Conservation (phyloP, 2,888 invertebrate genomes). For the Liopterus haemorrhoidalis region DNA sequence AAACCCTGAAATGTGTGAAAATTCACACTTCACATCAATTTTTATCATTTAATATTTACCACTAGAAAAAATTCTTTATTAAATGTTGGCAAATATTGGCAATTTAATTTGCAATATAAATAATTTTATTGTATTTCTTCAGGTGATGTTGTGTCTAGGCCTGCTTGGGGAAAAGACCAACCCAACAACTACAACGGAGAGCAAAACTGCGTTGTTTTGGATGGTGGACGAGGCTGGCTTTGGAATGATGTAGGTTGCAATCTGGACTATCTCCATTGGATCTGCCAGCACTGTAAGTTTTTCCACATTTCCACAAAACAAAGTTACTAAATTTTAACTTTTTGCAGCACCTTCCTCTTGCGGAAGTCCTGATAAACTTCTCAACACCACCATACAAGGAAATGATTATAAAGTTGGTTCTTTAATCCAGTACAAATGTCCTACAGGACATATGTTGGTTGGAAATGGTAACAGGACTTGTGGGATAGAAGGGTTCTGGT, state of each 20-base stretch:
- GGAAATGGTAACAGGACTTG: conserved; percentile 67
- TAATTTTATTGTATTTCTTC: conserved; percentile 30
- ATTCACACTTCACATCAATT: no score
- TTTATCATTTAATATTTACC: no score
- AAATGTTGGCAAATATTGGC: no score
- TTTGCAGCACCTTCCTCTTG: conserved; percentile 72
- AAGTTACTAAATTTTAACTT: conserved; percentile 12
- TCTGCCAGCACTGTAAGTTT: conserved; percentile 82
- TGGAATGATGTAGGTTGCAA: conserved; percentile 96
- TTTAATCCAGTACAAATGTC: conserved; percentile 68
- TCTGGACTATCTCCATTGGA: conserved; percentile 87
- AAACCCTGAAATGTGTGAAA: no score
- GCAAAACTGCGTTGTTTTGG: conserved; percentile 90
- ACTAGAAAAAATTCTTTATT: no score
- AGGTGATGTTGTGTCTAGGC: conserved; percentile 73
- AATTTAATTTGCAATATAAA: neutral
- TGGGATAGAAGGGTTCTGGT: conserved; percentile 74
- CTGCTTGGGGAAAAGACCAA: conserved; percentile 89
- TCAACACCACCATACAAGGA: conserved; percentile 76
- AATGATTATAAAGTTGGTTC: conserved; percentile 64
- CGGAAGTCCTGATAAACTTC: conserved; percentile 78
- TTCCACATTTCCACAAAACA: neutral
- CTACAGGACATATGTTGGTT: conserved; percentile 72
- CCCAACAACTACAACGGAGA: conserved; percentile 94
- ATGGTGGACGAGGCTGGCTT: conserved; percentile 82